A percentile compares a stretch with the other conserved stretches of the same genome.
These are phyloP conservation scores for Xenopus laevis DNA, from an alignment of 2,113 vertebrate species.

Conservation along the genomic window DNA sequence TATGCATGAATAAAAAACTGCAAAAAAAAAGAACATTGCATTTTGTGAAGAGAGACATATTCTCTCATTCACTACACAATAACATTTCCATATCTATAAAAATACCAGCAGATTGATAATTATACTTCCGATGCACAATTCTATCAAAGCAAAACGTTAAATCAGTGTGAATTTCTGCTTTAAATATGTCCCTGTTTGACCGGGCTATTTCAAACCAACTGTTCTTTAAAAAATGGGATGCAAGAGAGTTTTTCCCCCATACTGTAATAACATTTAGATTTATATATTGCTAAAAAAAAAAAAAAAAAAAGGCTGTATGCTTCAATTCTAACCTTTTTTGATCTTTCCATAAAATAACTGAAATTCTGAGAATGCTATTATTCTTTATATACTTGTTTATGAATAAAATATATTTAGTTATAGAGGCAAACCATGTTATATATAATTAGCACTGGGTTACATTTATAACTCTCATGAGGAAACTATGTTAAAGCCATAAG, in stretches of 20 bases:
- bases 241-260: neutral
- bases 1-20: too few species aligned
- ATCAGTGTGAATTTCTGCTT: constrained; percentile 29
- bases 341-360: too few species aligned
- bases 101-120: neutral
- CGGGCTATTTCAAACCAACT: neutral
- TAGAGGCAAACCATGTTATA: neutral
- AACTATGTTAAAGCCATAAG: neutral
- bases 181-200: constrained; percentile 13
- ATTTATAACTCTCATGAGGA: neutral
- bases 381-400: neutral
- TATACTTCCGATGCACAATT: too few species aligned
- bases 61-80: neutral
- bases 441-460: neutral
- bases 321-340: neutral
- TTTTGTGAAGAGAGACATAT: too few species aligned
- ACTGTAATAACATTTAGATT: neutral
- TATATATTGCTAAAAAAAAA: neutral
- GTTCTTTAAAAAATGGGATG: neutral
- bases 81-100: neutral
- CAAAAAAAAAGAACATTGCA: too few species aligned
- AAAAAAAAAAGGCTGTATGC: neutral
- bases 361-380: neutral
- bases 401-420: neutral
- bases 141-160: neutral